Evolutionary conservation across 2,113 vertebrate species (phyloP).

Genomic region (Daboia siamensis): DNA sequence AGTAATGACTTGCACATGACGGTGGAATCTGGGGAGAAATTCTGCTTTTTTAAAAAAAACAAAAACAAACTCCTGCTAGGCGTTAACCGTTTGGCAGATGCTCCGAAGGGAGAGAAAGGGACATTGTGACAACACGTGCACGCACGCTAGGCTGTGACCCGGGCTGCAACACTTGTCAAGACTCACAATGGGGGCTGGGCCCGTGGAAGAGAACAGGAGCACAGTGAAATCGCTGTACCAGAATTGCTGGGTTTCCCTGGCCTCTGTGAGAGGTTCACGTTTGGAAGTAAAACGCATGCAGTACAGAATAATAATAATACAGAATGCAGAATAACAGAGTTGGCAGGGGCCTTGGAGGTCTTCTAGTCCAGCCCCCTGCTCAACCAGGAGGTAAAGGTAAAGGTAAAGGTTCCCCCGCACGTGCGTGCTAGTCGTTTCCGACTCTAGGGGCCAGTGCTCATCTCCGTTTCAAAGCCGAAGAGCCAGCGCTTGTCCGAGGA

Average conservation of each 20-base stretch:
- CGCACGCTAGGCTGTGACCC: too few species aligned
- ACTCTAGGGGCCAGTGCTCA: too few species aligned
- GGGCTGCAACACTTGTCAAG: neutral
- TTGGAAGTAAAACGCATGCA: neutral
- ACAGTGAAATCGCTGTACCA: neutral
- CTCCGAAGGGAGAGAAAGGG: neutral
- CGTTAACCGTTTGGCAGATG: neutral
- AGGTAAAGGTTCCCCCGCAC: too few species aligned
- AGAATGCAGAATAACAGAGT: too few species aligned
- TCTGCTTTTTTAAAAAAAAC: neutral
- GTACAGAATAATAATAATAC: too few species aligned
- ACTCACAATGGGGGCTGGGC: neutral
- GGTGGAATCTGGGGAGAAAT: neutral
- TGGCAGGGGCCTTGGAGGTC: too few species aligned
- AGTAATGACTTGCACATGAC: slow-evolving; percentile 6
- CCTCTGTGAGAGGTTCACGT: too few species aligned
- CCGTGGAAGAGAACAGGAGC: neutral
- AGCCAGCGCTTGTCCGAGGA: too few species aligned
- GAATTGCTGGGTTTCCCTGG: neutral
- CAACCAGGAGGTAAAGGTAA: too few species aligned
- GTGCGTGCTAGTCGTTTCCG: too few species aligned
- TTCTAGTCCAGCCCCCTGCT: too few species aligned
- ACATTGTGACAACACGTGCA: neutral
- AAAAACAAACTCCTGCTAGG: neutral
- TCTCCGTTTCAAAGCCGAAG: too few species aligned